Evolutionary conservation across 2,888 invertebrate genomes (phyloP), one percentile per base, ranked within the genome.

Genomic region (Anticlea derivata): DNA sequence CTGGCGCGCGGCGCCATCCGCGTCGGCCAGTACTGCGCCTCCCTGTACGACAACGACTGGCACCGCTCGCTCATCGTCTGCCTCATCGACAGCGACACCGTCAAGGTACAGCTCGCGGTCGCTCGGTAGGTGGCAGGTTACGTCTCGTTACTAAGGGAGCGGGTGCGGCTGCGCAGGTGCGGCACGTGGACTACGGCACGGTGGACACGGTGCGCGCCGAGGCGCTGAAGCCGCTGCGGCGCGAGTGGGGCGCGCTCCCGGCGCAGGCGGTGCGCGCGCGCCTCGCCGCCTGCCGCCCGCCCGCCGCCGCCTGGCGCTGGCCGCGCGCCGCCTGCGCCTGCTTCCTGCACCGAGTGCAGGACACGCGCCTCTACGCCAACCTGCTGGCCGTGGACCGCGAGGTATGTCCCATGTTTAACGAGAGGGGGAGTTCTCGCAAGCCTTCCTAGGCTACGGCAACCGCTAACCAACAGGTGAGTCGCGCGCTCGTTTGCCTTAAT

Each of bases 141-240:
- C n/a, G n/a, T n/a, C n/a, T n/a, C n/a, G 91, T 86, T 60, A 53
- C 4, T 17, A 17, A 17, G 4, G 2, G 17, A 17, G 2, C 4
- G n/a, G n/a, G n/a, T 17, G 17, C 17, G 2, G 1, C 10, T 1
- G 4, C n/a, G 11, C 70, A 92, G 92, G 90, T 92, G 64, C 90
- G 91, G 27, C 92, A 91, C 78, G 79, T 92, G 60, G 93, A 93
- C 83, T 92, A 91, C 78, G 93, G 92, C 68, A 92, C 92, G 33
- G 87, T 92, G 70, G 81, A 82, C 52, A 65, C 68, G 47, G 82
- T 80, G 62, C 0, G 17, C 1, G 65, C 29, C 59, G 0, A n/a
- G 5, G 20, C 3, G 57, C 81, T 88, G 70, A 68, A 68, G 58
- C 73, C 85, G 50, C 80, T 92, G 64, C 81, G 63, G 61, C 77